A percentile compares a stretch with the other conserved stretches of the same genome.
Conservation (phyloP, 1,140 invertebrate species). For the Euborellia annulipes region DNA sequence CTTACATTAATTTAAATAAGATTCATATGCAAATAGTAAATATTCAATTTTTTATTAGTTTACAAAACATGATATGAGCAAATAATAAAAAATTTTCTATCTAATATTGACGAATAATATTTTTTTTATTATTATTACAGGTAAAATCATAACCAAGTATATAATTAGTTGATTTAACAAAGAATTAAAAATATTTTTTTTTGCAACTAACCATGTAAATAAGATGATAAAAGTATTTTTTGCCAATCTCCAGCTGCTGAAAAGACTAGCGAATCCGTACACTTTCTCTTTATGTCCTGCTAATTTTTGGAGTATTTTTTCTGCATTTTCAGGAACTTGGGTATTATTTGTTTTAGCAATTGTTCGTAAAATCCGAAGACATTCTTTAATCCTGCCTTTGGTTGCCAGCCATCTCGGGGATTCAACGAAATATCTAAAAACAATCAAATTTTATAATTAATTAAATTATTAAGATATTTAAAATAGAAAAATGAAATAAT, state of each 20-base stretch:
- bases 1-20: too few species aligned
- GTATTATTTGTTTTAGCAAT: conserved; percentile 11
- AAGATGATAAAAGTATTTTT: conserved; percentile 37
- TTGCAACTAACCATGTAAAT: conserved; percentile 26
- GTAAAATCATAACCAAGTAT: too few species aligned
- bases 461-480: too few species aligned
- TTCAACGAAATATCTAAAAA: conserved; percentile 12
- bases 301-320: conserved; percentile 3
- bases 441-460: too few species aligned
- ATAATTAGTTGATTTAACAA: too few species aligned
- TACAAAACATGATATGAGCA: too few species aligned
- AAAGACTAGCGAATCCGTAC: conserved; percentile 36
- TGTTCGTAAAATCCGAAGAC: conserved; percentile 3
- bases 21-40: background rate
- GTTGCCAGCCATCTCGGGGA: conserved; percentile 16
- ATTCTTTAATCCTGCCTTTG: conserved; percentile 9
- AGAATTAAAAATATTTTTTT: conserved; percentile 1
- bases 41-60: background rate
- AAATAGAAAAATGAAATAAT: too few species aligned
- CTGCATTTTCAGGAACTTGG: conserved; percentile 3
- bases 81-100: too few species aligned
- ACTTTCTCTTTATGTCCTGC: conserved; percentile 21
- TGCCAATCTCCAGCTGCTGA: conserved; percentile 35
- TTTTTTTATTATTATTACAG: too few species aligned
- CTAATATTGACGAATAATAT: too few species aligned